These are phyloP conservation scores for Manis crassicaudata DNA, from an alignment of 2,797 vertebrate genomes.

Conservation along the genomic window DNA sequence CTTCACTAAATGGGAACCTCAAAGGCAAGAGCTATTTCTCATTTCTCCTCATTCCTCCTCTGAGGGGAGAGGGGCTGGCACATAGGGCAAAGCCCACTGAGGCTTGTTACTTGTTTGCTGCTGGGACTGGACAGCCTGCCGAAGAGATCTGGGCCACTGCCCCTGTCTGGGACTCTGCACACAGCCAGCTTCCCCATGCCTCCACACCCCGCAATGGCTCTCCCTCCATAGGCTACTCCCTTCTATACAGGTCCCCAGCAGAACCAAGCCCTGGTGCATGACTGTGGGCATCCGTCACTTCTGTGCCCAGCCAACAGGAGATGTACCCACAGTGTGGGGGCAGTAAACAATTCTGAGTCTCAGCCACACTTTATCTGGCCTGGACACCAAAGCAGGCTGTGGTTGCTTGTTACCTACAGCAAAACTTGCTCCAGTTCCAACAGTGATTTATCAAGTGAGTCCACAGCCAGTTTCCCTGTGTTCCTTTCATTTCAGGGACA, in stretches of 20 bases:
- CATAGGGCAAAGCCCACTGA: neutral
- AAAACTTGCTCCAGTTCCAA: neutral
- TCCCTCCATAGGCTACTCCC: neutral
- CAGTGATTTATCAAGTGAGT: neutral
- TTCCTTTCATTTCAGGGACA: neutral
- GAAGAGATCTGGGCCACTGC: neutral
- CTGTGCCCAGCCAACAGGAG: conserved; percentile 31
- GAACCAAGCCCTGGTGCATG: neutral
- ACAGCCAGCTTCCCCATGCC: neutral
- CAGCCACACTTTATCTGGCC: neutral
- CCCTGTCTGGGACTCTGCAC: neutral
- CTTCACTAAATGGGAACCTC: neutral
- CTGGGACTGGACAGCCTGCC: neutral
- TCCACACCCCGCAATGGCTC: accelerated
- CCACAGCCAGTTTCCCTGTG: neutral
- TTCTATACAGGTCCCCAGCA: conserved; percentile 21
- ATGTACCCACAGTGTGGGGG: conserved; percentile 26
- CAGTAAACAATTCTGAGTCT: neutral
- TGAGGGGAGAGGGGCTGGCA: neutral
- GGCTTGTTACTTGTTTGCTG: neutral
- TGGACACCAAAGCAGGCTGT: neutral
- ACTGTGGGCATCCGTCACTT: conserved; percentile 73
- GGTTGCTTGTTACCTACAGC: neutral
- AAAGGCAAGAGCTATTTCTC: neutral
- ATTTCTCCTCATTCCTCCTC: neutral